Conservation (phyloP, 2,113 vertebrate genomes). For the Malaclemys terrapin region DNA sequence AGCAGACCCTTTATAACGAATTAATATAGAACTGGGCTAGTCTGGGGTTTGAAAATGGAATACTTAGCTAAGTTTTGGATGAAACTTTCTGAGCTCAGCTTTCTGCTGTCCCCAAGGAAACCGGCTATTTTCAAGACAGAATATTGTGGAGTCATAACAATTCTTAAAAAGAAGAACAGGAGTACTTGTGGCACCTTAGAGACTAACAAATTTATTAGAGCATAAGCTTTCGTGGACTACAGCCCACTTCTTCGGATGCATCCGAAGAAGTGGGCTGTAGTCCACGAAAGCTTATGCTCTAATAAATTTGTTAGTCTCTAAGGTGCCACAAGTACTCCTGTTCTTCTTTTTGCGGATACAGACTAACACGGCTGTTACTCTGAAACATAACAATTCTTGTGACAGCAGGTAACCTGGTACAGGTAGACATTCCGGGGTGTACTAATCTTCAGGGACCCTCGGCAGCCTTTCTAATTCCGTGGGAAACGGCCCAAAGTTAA, state of each 20-base stretch:
- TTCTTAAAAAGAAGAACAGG: too few species aligned
- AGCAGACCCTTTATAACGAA: neutral
- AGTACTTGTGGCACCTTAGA: too few species aligned
- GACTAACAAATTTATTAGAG: too few species aligned
- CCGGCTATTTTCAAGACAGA: neutral
- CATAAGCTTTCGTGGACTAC: too few species aligned
- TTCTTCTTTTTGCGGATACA: too few species aligned
- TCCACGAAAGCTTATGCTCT: too few species aligned
- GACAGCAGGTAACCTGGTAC: neutral
- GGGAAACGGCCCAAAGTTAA: neutral
- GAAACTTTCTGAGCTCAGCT: neutral
- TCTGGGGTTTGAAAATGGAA: neutral
- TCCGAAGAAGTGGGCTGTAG: too few species aligned
- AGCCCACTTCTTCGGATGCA: too few species aligned
- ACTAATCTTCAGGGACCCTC: neutral
- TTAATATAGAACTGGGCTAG: neutral
- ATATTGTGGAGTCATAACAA: neutral
- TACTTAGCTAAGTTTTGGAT: neutral
- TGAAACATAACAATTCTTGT: too few species aligned
- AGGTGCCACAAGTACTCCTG: too few species aligned
- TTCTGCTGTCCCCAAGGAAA: neutral
- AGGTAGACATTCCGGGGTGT: neutral
- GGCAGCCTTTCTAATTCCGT: neutral
- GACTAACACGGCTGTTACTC: too few species aligned
- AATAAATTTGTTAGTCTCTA: too few species aligned